Evolutionary conservation across 2,113 vertebrate species (phyloP).

Genomic region (Azemiops feae): DNA sequence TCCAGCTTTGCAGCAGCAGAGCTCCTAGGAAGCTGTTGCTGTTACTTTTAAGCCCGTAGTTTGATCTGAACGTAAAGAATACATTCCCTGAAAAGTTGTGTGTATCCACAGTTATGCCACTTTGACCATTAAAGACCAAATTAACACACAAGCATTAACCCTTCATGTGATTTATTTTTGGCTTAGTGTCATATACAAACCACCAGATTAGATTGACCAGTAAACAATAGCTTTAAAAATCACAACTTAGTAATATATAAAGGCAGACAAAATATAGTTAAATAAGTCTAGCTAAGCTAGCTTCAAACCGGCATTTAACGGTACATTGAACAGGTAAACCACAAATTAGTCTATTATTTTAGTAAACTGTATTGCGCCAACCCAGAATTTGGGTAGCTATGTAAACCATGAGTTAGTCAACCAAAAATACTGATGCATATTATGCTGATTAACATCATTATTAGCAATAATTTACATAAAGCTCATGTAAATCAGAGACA

Average conservation of each 20-base stretch:
- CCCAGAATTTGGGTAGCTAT: neutral
- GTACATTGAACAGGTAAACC: neutral
- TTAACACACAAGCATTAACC: neutral
- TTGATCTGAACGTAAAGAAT: neutral
- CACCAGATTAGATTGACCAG: neutral
- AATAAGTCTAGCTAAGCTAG: neutral
- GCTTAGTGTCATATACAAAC: neutral
- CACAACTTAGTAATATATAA: neutral
- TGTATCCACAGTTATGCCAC: neutral
- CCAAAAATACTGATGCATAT: neutral
- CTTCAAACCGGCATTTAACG: neutral
- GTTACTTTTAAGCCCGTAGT: neutral
- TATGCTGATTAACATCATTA: neutral
- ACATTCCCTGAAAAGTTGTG: no score
- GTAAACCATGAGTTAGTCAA: neutral
- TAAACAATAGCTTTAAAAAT: neutral
- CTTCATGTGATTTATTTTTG: neutral
- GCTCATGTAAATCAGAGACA: conserved; percentile 5
- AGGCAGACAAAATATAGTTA: neutral
- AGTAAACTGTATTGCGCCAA: neutral
- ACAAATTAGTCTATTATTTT: neutral
- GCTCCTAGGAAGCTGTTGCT: neutral
- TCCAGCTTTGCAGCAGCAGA: neutral
- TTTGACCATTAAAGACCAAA: neutral
- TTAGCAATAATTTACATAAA: neutral